A percentile compares a stretch with the other conserved stretches of the same genome.
These are phyloP conservation scores for Heliconius hermathena DNA, from an alignment of 1,140 invertebrate genomes.

Conservation along the genomic window DNA sequence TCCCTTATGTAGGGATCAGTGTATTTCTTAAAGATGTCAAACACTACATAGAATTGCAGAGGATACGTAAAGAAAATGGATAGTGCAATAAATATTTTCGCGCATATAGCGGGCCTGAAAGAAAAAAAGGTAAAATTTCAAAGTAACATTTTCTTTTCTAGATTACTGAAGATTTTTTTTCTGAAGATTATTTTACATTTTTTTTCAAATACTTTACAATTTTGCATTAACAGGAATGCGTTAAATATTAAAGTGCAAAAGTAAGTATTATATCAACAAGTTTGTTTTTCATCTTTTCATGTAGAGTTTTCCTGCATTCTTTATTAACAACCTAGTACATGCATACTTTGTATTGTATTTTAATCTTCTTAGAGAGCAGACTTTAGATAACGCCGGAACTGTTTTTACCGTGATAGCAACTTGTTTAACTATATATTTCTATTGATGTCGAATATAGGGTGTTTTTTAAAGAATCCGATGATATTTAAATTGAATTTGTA, in stretches of 20 bases:
- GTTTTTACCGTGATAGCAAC: not conserved
- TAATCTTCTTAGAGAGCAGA: slow-evolving; percentile 3
- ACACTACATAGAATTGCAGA: slow-evolving; percentile 95
- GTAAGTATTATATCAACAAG: not conserved
- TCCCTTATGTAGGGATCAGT: slow-evolving; percentile 79
- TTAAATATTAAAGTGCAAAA: slow-evolving; percentile 2
- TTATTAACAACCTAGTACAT: too few species aligned
- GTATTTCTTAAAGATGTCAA: slow-evolving; percentile 87
- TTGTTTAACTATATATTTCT: not conserved
- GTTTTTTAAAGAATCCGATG: not conserved
- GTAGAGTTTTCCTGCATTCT: not conserved
- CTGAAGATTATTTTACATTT: too few species aligned
- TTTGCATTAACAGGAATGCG: not conserved
- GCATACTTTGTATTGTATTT: not conserved
- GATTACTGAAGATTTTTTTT: too few species aligned
- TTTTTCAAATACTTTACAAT: too few species aligned
- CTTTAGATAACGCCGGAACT: not conserved
- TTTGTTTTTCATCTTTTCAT: slow-evolving; percentile 4
- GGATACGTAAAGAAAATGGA: slow-evolving; percentile 95
- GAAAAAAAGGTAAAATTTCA: not conserved
- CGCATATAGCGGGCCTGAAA: slow-evolving; percentile 86
- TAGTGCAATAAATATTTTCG: slow-evolving; percentile 91
- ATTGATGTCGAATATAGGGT: not conserved
- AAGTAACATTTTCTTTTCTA: not conserved
- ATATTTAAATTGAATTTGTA: not conserved